Base-by-base conservation (phyloP, 2,888 invertebrate species). In the Copidosoma aretas region DNA sequence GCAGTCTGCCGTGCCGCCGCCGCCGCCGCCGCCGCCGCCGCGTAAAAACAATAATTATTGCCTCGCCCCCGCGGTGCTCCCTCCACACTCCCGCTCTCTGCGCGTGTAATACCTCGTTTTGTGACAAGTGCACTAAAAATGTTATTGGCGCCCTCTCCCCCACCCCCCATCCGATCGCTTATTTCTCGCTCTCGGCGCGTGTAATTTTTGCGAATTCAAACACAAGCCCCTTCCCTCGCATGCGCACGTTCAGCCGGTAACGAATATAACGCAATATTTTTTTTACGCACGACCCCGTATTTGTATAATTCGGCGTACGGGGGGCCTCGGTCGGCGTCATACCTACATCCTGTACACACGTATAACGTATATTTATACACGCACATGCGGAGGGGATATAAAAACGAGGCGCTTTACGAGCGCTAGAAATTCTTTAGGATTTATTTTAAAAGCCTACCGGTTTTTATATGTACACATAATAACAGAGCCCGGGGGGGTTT, bases 1-100 rank as follows among this genome's bases (percentile, higher is more conserved):
- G 82, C 82, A 79, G 77, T 78, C 79, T 77, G 79, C 77, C 79
- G 80, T 46, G 43, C 43, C 12, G 43, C 14, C 12, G 43, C 43
- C 4, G 4, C 43, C 8, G 43, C 17, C 17, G 12, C 79, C 78
- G 79, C 77, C 79, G 81, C 78, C 78, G 75, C 78, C 72, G 76
- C 77, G 78, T 80, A 82, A 83, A 82, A 83, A 83, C 81, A 83
- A 83, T 83, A 82, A 83, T 83, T 82, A 82, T 82, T 81, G 80
- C 78, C 80, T 78, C 76, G 76, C 75, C 77, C 73, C 74, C 75
- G 75, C 73, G 71, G 75, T 74, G n/a, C n/a, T n/a, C 75, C 73
- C 71, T 70, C 70, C 67, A 32, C 32, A 32, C 32, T 32, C 4
- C 32, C 32, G 3, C 32, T 32, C 32, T 32, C n/a, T 68, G 70